Conservation (phyloP, 2,113 vertebrate genomes). For the Oenanthe melanoleuca region DNA sequence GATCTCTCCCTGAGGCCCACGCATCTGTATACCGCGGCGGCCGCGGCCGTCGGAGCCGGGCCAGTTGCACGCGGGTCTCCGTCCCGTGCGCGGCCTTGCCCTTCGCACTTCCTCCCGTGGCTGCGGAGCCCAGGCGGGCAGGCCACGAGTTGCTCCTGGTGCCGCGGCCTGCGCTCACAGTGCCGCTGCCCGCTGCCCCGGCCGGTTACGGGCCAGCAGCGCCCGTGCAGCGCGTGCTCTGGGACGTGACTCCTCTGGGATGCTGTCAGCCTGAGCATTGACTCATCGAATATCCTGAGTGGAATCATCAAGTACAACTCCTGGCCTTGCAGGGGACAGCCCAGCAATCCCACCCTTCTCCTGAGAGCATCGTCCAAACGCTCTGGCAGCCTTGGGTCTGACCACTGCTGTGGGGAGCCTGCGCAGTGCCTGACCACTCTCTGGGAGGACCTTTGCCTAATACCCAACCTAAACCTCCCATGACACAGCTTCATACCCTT, state of each 20-base stretch:
- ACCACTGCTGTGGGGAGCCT: background rate
- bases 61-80: rapidly evolving
- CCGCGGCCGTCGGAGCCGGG: background rate
- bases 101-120: rapidly evolving
- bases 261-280: background rate
- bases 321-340: background rate
- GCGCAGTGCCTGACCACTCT: background rate
- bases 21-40: too few species aligned
- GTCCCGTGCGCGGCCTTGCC: background rate
- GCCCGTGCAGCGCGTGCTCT: background rate
- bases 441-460: background rate
- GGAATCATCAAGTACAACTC: background rate
- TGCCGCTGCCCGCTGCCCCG: too few species aligned
- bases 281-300: background rate
- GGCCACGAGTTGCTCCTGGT: background rate
- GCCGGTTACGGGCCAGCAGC: background rate
- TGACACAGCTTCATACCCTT: background rate
- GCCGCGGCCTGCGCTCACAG: background rate
- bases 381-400: background rate
- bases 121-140: background rate
- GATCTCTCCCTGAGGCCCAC: rapidly evolving
- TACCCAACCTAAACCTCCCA: background rate
- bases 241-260: background rate
- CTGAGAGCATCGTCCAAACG: background rate
- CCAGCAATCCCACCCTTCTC: background rate